phyloP scores from a whole-genome alignment of 2,888 invertebrate species.

The Ceramica pisi region DNA sequence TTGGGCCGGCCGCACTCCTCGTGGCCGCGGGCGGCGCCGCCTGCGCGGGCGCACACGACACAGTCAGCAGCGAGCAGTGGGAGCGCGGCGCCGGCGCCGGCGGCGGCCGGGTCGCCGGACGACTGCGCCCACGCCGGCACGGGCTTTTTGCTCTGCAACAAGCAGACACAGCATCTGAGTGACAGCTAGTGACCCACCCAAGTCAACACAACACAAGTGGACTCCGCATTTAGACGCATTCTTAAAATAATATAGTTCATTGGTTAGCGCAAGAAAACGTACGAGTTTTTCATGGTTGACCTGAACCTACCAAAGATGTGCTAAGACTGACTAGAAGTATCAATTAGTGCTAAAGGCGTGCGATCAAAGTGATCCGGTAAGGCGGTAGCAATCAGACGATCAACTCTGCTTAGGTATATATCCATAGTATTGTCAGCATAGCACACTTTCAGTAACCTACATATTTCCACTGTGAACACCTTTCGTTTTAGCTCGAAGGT shows the following conservation, averaged over 20 bases:
- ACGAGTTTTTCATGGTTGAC: not conserved
- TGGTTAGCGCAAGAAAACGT: not conserved
- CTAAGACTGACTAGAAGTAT: not conserved
- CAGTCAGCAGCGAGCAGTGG: constrained; percentile 25
- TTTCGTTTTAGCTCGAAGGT: not conserved
- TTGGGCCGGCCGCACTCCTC: constrained; percentile 63
- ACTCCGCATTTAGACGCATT: not conserved
- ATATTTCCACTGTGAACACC: too few species aligned
- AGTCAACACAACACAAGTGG: not conserved
- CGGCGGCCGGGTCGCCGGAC: constrained; percentile 32
- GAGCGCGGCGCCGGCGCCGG: constrained; percentile 1
- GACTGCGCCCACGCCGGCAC: constrained; percentile 14
- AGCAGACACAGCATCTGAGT: not conserved
- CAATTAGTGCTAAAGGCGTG: not conserved
- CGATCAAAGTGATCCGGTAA: not conserved
- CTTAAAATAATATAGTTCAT: not conserved
- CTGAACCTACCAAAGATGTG: not conserved
- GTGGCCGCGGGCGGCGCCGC: constrained; percentile 16
- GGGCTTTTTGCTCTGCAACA: constrained; percentile 58
- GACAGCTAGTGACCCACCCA: not conserved
- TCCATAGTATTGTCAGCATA: too few species aligned
- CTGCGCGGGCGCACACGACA: constrained; percentile 29
- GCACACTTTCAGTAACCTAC: not conserved
- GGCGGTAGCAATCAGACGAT: too few species aligned
- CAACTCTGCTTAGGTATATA: too few species aligned